A percentile compares a stretch with the other conserved stretches of the same genome.
phyloP scores from a whole-genome alignment of 2,888 invertebrate species.

The Dynastes tityus region DNA sequence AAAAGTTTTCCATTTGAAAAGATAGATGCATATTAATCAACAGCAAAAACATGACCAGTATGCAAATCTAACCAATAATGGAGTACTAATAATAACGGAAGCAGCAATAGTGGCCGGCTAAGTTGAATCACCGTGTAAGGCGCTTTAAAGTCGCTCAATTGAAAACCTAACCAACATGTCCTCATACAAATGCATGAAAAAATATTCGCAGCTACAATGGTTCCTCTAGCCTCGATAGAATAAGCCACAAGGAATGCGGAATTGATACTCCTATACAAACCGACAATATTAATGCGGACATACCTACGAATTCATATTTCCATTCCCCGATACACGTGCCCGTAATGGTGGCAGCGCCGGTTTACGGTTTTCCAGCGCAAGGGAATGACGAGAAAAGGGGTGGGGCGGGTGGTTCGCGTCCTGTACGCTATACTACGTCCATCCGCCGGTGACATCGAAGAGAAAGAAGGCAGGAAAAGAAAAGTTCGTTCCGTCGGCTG shows the following conservation, averaged over 20 bases:
- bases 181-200: too few relatives aligned
- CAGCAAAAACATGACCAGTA: too few relatives aligned
- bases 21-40: too few relatives aligned
- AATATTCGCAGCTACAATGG: too few relatives aligned
- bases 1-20: too few relatives aligned
- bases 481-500: slow-evolving; percentile 46
- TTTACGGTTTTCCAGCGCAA: neutral
- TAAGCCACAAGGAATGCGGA: slow-evolving; percentile 15
- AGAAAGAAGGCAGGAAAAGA: slow-evolving; percentile 7
- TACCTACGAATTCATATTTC: slow-evolving; percentile 58
- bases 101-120: too few relatives aligned
- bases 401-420: slow-evolving; percentile 19
- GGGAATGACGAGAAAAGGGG: neutral
- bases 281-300: slow-evolving; percentile 52
- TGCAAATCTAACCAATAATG: too few relatives aligned
- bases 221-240: neutral
- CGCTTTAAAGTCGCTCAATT: too few relatives aligned
- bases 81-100: too few relatives aligned
- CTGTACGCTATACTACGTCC: neutral
- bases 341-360: slow-evolving; percentile 51
- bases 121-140: too few relatives aligned
- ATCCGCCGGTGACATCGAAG: neutral
- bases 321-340: slow-evolving; percentile 58
- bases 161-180: too few relatives aligned
- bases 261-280: slow-evolving; percentile 46